Percentiles rank a stretch among this genome's conserved stretches.
These are phyloP conservation scores for Plectrocnemia conspersa DNA, from an alignment of 1,140 invertebrate genomes.

Conservation along the genomic window DNA sequence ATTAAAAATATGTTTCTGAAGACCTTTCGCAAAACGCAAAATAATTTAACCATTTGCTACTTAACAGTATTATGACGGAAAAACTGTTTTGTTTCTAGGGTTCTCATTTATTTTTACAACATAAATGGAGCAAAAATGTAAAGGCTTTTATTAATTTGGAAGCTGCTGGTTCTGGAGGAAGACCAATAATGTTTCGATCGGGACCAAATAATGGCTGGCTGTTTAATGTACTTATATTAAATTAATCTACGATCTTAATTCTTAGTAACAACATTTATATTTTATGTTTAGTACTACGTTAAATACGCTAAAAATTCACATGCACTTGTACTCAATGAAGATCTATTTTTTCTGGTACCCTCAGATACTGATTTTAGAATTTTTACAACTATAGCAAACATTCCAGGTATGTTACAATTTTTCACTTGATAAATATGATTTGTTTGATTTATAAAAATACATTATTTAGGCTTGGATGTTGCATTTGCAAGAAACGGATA, in stretches of 20 bases:
- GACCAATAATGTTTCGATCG: constrained; percentile 69
- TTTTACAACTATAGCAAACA: constrained; percentile 62
- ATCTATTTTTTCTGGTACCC: constrained; percentile 72
- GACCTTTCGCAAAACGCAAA: no score
- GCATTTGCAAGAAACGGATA: constrained; percentile 71
- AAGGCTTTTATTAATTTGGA: constrained; percentile 72
- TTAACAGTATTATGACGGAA: no score
- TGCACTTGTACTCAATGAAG: constrained; percentile 65
- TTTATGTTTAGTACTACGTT: constrained; percentile 60
- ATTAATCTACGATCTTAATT: no score
- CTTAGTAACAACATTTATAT: no score
- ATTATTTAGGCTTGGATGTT: constrained; percentile 63
- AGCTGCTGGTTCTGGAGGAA: constrained; percentile 71
- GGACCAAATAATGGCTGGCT: constrained; percentile 62
- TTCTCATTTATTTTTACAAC: constrained; percentile 74
- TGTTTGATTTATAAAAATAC: background rate
- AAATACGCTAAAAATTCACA: constrained; percentile 57
- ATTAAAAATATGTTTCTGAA: no score
- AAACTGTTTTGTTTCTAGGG: no score
- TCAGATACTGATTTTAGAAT: constrained; percentile 78
- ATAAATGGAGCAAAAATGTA: constrained; percentile 63
- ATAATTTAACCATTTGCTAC: no score
- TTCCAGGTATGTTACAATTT: constrained; percentile 41
- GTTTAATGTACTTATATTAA: constrained; percentile 49
- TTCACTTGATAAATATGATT: background rate